Evolutionary conservation across 2,113 vertebrate species (phyloP).

Genomic region (Falcunculus frontatus): DNA sequence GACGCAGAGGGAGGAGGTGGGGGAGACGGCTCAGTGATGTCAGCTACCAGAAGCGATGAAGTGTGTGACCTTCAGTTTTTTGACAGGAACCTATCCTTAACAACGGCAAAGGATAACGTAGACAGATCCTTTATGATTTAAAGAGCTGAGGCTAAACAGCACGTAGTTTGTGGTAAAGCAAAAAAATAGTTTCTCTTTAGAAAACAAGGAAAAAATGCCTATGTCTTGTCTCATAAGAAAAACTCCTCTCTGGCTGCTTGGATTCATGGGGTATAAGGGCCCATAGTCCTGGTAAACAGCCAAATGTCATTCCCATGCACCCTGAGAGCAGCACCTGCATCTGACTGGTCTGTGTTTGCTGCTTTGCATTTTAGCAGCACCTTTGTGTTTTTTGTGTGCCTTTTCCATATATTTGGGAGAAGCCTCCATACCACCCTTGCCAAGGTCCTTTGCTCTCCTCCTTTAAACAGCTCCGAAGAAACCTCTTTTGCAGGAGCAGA

Average conservation of each 20-base stretch:
- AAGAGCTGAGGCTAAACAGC: neutral
- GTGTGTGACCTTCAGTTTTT: neutral
- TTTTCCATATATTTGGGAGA: neutral
- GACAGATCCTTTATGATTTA: neutral
- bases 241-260: neutral
- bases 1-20: neutral
- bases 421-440: neutral
- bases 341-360: neutral
- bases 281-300: neutral
- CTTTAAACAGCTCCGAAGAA: neutral
- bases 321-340: fast-evolving
- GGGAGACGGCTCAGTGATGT: fast-evolving
- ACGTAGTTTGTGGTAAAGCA: neutral
- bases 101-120: neutral
- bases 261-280: neutral
- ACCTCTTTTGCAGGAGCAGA: neutral
- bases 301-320: neutral
- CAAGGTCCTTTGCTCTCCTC: neutral
- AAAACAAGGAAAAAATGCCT: neutral
- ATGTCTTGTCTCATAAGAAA: neutral
- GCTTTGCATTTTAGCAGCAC: neutral
- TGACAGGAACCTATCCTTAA: neutral
- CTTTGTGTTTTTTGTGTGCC: neutral
- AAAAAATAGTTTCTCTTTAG: neutral
- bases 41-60: neutral